Base-by-base conservation (phyloP, 1,140 invertebrate genomes). In the Apis laboriosa region DNA sequence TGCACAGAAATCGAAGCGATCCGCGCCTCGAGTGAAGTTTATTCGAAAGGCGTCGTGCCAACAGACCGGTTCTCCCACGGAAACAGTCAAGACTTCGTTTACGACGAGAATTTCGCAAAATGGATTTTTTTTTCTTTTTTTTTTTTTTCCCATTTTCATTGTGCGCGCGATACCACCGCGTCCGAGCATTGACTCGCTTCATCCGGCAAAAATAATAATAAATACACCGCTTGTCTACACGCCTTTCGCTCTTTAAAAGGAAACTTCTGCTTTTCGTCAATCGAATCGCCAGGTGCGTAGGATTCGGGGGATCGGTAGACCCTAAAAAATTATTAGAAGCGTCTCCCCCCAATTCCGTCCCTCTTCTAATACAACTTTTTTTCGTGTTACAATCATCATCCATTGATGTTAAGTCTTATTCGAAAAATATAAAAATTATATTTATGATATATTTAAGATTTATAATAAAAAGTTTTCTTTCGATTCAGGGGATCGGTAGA, bases 51-150 rank as follows among this genome's bases (percentile, higher is more conserved):
- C 61, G 82, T 84, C 82, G 82, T n/a, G 58, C 28, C 34, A 28
- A 43, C 68, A 24, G 85, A 89, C 89, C 88, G 86, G 90, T 91
- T 86, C 89, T 84, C 88, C 90, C 89, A 90, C 81, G 79, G 75
- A 55, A 55, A 61, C 73, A 63, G 56, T 17, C 64, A 11, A 49
- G 34, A 53, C 80, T 64, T 66, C 75, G 80, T 77, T 80, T 80
- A 72, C 83, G 73, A 71, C 78, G n/a, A 80, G 83, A 88, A 85
- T 87, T 87, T 85, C 79, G 86, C 81, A 83, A 84, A 87, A 78
- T 75, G 21, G 34, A 75, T 53, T 72, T 81, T 72, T 70, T 60
- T 9, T n/a, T 0, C 7, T 12, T 15, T 49, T 43, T 7, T 0
- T 7, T 43, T 7, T 34, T 34, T 34, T 34, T 2, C 34, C 34